Percentiles rank a stretch among this genome's conserved stretches.
phyloP scores from a whole-genome alignment of 2,888 invertebrate genomes.

The Lasioglossum lativentre region DNA sequence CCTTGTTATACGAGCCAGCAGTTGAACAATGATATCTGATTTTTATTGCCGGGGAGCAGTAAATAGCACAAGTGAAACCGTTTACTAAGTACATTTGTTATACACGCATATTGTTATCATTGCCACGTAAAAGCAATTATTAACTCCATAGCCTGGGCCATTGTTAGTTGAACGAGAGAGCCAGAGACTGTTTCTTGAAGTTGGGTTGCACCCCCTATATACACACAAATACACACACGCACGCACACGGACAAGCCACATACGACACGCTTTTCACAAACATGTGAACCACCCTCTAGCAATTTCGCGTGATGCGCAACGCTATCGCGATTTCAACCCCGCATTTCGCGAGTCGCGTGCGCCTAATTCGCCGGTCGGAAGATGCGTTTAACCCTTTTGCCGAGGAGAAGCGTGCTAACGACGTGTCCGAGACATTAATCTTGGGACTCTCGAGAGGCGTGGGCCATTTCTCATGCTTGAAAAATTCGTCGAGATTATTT shows the following conservation, averaged over 20 bases:
- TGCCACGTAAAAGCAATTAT: constrained; percentile 76
- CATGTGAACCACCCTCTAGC: not conserved
- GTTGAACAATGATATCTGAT: constrained; percentile 75
- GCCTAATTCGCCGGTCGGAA: not conserved
- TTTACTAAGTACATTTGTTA: constrained; percentile 76
- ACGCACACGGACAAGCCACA: not conserved
- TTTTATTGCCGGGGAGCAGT: constrained; percentile 73
- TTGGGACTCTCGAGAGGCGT: not conserved
- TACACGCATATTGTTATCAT: constrained; percentile 78
- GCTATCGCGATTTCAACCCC: constrained; percentile 14
- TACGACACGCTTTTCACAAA: not conserved
- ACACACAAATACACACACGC: not conserved
- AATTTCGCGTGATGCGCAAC: constrained; percentile 17
- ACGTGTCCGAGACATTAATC: constrained; percentile 7
- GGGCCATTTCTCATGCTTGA: not conserved
- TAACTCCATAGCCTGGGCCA: constrained; percentile 76
- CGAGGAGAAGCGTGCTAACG: not conserved
- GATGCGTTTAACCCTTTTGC: constrained; percentile 4
- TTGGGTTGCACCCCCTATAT: constrained; percentile 60
- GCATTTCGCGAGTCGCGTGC: not conserved
- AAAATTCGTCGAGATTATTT: not conserved
- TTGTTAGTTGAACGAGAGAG: constrained; percentile 73
- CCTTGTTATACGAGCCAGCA: constrained; percentile 73
- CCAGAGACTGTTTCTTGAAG: constrained; percentile 71
- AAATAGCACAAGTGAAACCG: constrained; percentile 75